Conservation (phyloP, 2,113 vertebrate species). For the Prionailurus bengalensis region DNA sequence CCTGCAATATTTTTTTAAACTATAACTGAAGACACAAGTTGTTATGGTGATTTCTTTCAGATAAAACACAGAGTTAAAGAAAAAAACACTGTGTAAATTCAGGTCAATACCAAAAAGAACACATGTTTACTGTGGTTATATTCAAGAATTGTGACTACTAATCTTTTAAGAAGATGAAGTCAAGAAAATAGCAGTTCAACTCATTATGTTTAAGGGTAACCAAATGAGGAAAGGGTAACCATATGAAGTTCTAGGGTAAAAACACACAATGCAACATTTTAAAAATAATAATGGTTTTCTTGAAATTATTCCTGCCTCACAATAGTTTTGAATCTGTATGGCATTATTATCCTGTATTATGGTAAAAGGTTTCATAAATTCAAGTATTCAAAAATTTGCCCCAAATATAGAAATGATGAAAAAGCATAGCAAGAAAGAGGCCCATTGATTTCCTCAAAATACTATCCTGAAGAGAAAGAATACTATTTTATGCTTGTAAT, state of each 20-base stretch:
- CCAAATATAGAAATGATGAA: neutral
- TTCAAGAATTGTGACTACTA: neutral
- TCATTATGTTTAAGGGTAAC: neutral
- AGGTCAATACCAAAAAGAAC: neutral
- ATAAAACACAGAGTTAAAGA: neutral
- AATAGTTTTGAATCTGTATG: neutral
- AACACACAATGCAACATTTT: neutral
- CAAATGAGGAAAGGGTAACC: neutral
- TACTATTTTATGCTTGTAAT: neutral
- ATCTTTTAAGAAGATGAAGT: neutral
- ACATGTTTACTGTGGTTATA: neutral
- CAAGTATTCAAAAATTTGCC: neutral
- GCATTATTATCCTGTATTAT: neutral
- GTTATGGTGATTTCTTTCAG: neutral
- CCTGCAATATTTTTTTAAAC: neutral
- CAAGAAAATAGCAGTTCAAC: neutral
- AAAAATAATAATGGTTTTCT: neutral
- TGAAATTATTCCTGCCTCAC: neutral
- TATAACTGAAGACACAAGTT: neutral
- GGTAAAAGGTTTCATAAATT: neutral
- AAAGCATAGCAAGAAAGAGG: neutral
- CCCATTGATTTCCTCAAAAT: neutral
- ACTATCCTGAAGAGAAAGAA: neutral
- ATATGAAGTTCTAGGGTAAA: neutral
- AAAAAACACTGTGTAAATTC: neutral